Evolutionary conservation across 2,797 vertebrate species (phyloP), one percentile per base, ranked within the genome.

Genomic region (Halcyon leucocephala): DNA sequence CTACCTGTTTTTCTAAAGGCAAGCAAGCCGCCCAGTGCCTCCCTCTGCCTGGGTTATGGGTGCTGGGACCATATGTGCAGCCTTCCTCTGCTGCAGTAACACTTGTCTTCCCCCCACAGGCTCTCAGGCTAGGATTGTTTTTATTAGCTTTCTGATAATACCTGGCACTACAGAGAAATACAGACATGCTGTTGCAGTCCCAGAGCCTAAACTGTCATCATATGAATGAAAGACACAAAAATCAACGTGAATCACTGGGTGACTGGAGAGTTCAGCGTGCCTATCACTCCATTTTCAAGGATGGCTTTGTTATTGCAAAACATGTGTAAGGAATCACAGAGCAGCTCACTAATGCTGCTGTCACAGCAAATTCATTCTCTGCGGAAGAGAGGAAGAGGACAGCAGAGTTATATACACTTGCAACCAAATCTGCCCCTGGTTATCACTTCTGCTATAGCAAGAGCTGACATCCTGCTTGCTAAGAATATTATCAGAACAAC

Each of bases 311-410:
- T 90, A 94, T 26, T 88, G 92, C 77, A 90, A 90, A 86, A 86
- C 90, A 82, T 3, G 25, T 67, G 80, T 86, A 89, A 90, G 69
- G 76, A 85, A 71, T 79, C 92, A 62, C 7, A 37, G 11, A 37
- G 73, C 86, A 92, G 66, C 70, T 94, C 73, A 55, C 70, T 86
- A 94, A 89, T 70, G 89, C 95, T 96, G 89, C 90, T 92, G 92
- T 89, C 93, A 93, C 60, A 92, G 94, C 66, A 96, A 84, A 96
- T 94, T 86, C 48, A 48, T 89, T 85, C 92, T 87, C 86, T 92
- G 81, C 83, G 70, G 78, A 73, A 73, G 55, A 89, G 58, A 77
- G 85, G 55, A 82, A 60, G 82, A 66, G 54, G 95, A 87, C 60
- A 92, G 90, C 80, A 84, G 82, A 82, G 55, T 89, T 93, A 80